Conservation (phyloP, 2,113 vertebrate genomes). For the Oncorhynchus keta region DNA sequence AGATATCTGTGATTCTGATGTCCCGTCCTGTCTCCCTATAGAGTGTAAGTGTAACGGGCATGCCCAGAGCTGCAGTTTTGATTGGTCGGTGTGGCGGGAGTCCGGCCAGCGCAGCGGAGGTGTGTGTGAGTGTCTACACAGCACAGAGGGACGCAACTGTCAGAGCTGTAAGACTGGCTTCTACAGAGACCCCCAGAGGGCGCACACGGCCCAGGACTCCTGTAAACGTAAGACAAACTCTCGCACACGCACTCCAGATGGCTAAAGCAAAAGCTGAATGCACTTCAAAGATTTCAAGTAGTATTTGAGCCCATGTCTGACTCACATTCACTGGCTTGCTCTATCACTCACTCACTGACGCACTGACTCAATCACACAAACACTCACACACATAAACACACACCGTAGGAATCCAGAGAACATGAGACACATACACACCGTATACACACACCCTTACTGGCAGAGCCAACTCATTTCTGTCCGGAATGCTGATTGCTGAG, state of each 20-base stretch:
- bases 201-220: constrained; percentile 78
- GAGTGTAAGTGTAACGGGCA: constrained; percentile 95
- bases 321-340: no score
- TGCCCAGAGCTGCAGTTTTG: constrained; percentile 87
- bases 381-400: not conserved
- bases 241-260: not conserved
- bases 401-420: not conserved
- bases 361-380: constrained; percentile 18
- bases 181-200: constrained; percentile 83
- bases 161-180: constrained; percentile 87
- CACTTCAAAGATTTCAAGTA: no score
- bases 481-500: constrained; percentile 62
- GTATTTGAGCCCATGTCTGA: no score
- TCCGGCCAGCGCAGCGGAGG: constrained; percentile 90
- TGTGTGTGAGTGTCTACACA: constrained; percentile 89
- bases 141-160: constrained; percentile 90
- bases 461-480: constrained; percentile 40
- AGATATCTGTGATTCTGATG: not conserved
- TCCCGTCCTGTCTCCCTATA: constrained; percentile 44
- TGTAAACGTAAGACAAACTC: constrained; percentile 84
- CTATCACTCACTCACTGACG: constrained; percentile 15
- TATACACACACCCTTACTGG: constrained; percentile 33
- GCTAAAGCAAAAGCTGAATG: no score
- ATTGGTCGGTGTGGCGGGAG: constrained; percentile 81
- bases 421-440: not conserved